Conservation (phyloP, 2,888 invertebrate species). For the Protula sp. region DNA sequence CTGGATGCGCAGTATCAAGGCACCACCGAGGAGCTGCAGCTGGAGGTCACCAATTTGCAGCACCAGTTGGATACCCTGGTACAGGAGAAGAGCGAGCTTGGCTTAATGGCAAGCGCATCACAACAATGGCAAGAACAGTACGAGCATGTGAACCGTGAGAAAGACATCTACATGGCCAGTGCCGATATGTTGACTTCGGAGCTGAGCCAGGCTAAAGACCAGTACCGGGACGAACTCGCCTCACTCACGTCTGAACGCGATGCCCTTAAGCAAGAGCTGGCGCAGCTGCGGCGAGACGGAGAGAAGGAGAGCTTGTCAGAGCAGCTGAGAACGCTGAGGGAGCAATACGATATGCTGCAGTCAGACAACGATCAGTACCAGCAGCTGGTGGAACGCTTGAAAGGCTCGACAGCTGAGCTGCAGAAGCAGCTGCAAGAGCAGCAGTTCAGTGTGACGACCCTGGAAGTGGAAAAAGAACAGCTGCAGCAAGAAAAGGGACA, state of each 20-base stretch:
- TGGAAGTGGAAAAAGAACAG: slow-evolving; percentile 13
- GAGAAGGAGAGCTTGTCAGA: slow-evolving; percentile 10
- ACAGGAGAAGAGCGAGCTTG: slow-evolving; percentile 2
- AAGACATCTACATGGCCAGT: neutral
- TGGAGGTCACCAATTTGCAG: slow-evolving; percentile 12
- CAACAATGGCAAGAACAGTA: neutral
- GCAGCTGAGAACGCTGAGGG: slow-evolving; percentile 25
- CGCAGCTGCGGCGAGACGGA: slow-evolving; percentile 3
- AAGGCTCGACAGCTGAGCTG: slow-evolving; percentile 3
- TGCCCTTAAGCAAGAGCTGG: slow-evolving; percentile 4
- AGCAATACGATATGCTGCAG: slow-evolving; percentile 31
- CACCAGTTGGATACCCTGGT: slow-evolving; percentile 7
- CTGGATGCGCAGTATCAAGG: slow-evolving; percentile 21
- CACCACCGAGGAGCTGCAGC: slow-evolving; percentile 18
- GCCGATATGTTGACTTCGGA: neutral
- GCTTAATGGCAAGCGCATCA: neutral
- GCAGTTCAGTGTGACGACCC: slow-evolving; percentile 10
- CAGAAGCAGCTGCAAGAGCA: slow-evolving; percentile 9
- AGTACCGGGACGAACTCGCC: neutral
- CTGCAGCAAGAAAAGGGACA: neutral
- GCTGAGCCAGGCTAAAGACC: neutral
- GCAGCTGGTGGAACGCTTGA: slow-evolving; percentile 19
- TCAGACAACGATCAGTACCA: slow-evolving; percentile 19
- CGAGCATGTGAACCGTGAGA: neutral
- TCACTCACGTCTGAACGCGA: neutral